Evolutionary conservation across 2,113 vertebrate species (phyloP).

Genomic region (Eleginops maclovinus): DNA sequence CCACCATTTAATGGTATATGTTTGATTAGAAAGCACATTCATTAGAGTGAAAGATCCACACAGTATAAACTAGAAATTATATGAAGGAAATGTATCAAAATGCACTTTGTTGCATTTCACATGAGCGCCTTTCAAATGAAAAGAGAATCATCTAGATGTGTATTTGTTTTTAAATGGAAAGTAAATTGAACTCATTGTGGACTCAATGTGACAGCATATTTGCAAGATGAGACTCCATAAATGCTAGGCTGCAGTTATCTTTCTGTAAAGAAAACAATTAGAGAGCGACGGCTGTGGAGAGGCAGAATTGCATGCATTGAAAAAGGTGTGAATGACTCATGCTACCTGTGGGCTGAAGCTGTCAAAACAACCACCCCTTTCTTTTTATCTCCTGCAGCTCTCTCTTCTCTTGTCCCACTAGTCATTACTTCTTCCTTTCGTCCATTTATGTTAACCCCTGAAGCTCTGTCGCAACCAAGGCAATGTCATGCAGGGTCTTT

Average conservation of each 20-base stretch:
- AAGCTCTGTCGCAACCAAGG: constrained; percentile 11
- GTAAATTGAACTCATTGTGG: neutral
- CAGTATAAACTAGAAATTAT: too few species aligned
- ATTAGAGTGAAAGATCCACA: too few species aligned
- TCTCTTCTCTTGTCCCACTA: constrained; percentile 38
- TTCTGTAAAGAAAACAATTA: constrained; percentile 53
- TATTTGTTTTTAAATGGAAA: constrained; percentile 4
- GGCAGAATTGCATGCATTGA: constrained; percentile 38
- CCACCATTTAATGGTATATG: too few species aligned
- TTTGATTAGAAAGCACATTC: too few species aligned
- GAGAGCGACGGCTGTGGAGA: constrained; percentile 2
- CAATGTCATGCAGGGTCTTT: neutral
- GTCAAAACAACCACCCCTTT: constrained; percentile 53
- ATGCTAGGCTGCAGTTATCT: constrained; percentile 8
- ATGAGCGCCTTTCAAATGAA: neutral
- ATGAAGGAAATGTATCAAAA: too few species aligned
- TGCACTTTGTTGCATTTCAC: too few species aligned
- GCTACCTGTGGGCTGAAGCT: constrained; percentile 52
- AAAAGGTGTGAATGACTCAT: constrained; percentile 69
- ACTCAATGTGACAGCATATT: neutral
- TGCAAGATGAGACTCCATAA: neutral
- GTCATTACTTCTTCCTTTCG: constrained; percentile 37
- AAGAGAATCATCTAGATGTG: neutral
- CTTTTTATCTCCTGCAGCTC: constrained; percentile 34
- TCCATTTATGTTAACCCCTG: constrained; percentile 31